Evolutionary conservation across 2,888 invertebrate species (phyloP), one percentile per base, ranked within the genome.

Genomic region (Cheilosia vernalis): DNA sequence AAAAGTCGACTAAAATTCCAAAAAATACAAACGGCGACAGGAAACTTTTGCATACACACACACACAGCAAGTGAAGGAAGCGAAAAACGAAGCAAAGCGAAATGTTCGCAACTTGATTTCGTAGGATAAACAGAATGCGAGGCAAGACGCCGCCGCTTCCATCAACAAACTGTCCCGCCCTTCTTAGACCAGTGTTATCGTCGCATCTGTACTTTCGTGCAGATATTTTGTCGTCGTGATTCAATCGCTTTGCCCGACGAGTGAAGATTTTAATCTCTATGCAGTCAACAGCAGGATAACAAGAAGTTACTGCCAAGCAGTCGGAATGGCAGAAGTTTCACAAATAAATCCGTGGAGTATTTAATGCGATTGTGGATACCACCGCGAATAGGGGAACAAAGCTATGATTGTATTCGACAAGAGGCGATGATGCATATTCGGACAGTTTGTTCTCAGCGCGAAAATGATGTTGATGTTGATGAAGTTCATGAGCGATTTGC

Each of bases 221-320:
- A 47, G 9, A 47, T n/a, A 17, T 47, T 19, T 47, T 9, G 72
- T 42, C 49, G 40, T 58, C 51, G 21, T 19, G 21, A 60, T 72
- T 72, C 51, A 72, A 72, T 60, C 60, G 60, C n/a, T 30, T n/a
- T 47, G 47, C 69, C 56, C 13, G 9, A n/a, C 13, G 9, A 17
- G 58, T 33, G 33, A 19, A 13, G 27, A 72, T 60, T 72, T 60
- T 60, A 70, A 70, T 70, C 70, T 24, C 30, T 40, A 60, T 51
- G 70, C 70, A 72, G 60, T 49, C 60, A 60, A 19, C 17, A 49
- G 30, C 44, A 49, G 70, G 49, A 70, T 60, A 60, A 60, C 60
- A 72, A 72, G 51, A 49, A 63, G 37, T 60, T 49, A 21, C 24
- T 49, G 47, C 69, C 47, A 69, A 47, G 56, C 47, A 56, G 44